These are phyloP conservation scores for Sebastes schlegelii DNA, from an alignment of 2,113 vertebrate species.

Conservation along the genomic window DNA sequence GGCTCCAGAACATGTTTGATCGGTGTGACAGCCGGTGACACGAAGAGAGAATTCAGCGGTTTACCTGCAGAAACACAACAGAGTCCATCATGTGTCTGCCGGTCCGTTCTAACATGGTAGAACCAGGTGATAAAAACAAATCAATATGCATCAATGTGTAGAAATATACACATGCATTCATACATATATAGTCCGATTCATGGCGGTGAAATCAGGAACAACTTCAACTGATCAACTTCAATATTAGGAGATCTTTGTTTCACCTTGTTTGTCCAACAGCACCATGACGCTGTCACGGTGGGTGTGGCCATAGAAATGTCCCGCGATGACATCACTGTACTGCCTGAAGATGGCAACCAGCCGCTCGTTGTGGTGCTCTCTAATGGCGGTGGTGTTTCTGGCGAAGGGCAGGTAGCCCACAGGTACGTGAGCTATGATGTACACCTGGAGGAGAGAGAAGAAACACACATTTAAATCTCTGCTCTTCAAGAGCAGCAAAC, in stretches of 20 bases:
- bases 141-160: too few relatives aligned
- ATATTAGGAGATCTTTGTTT: not conserved
- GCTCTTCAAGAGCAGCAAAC: too few relatives aligned
- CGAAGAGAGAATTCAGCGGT: constrained; percentile 91
- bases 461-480: not conserved
- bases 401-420: constrained; percentile 90
- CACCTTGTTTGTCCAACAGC: constrained; percentile 89
- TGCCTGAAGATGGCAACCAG: constrained; percentile 89
- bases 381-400: constrained; percentile 83
- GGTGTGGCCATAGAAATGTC: constrained; percentile 97
- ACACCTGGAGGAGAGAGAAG: constrained; percentile 82
- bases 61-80: constrained; percentile 78
- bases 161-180: too few relatives aligned
- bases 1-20: constrained; percentile 82
- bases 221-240: too few relatives aligned
- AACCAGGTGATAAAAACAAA: too few relatives aligned
- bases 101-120: too few relatives aligned
- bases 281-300: constrained; percentile 96
- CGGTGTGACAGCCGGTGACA: constrained; percentile 94
- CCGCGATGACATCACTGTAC: constrained; percentile 88
- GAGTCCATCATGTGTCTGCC: too few relatives aligned
- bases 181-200: too few relatives aligned
- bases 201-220: not conserved
- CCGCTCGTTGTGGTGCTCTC: constrained; percentile 87
- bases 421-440: constrained; percentile 93